Evolutionary conservation across 2,113 vertebrate species (phyloP), one percentile per base, ranked within the genome.

Genomic region (Hoplias malabaricus): DNA sequence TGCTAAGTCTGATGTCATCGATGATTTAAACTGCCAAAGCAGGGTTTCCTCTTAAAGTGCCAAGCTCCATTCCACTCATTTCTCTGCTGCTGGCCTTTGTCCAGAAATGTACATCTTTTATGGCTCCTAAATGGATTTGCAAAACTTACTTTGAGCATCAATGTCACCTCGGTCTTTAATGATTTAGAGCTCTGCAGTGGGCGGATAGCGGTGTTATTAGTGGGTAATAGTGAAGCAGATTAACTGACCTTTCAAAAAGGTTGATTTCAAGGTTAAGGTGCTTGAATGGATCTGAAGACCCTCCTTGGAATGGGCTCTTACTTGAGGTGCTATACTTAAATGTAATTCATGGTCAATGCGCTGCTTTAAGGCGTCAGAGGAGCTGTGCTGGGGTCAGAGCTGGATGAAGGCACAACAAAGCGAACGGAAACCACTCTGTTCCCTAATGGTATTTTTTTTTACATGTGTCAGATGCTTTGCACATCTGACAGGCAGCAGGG

Each of bases 121-220:
- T 71, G 74, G 74, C 80, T 61, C 43, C 82, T 73, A 82, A 75
- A 84, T 78, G 48, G 77, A 81, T 81, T 69, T 72, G 42, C 43
- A 42, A 61, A 77, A 71, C 72, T 50, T 71, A 54, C 62, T 74
- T 75, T 29, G 16, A 77, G 63, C 70, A 77, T 84, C 73, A 80
- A 78, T 74, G 77, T 82, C 83, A 70, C 59, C 63, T 7, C 62
- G 1, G 73, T 38, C 33, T 73, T 61, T 73, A 67, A 69, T 82
- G 80, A 77, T 82, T 77, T 80, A 76, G 63, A n/a, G 50, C 21
- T 3, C 31, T 43, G 36, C 42, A 71, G 42, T 31, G 29, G 34
- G 6, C 19, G 54, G 9, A 79, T 69, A 74, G 57, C 46, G 34
- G 46, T 21, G 40, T 76, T 82, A 79, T 82, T 70, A 71, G 69